These are phyloP conservation scores for Drosophila mimetica DNA, from an alignment of 2,888 invertebrate genomes.

Conservation along the genomic window DNA sequence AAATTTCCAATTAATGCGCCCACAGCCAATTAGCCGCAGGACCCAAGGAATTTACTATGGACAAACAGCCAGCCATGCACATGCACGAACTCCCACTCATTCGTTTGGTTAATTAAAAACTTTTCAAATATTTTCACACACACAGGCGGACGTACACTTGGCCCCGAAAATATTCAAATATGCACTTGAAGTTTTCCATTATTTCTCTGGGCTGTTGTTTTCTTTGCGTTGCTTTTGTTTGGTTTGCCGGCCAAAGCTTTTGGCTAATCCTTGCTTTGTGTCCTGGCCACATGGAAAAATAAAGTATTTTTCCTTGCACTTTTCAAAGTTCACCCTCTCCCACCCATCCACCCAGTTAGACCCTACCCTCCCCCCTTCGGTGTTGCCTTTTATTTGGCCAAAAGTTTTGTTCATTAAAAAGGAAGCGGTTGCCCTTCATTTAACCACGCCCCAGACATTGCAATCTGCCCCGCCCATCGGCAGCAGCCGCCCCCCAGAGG, in stretches of 20 bases:
- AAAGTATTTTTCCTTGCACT: conserved; percentile 78
- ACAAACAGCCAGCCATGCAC: conserved; percentile 28
- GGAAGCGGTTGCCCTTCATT: conserved; percentile 70
- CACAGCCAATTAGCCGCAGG: conserved; percentile 74
- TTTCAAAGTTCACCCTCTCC: conserved; percentile 60
- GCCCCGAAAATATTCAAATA: conserved; percentile 73
- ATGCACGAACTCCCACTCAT: conserved; percentile 47
- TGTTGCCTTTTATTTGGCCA: conserved; percentile 64
- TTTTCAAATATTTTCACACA: conserved; percentile 75
- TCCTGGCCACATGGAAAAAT: conserved; percentile 68
- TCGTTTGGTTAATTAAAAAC: conserved; percentile 79
- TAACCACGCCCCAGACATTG: conserved; percentile 76
- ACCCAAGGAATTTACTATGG: conserved; percentile 53
- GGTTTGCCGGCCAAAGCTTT: conserved; percentile 52
- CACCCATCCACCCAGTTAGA: background rate
- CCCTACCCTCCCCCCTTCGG: background rate
- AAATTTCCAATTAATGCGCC: conserved; percentile 78
- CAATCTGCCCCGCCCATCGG: conserved; percentile 47
- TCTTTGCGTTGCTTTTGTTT: conserved; percentile 41
- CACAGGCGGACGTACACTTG: conserved; percentile 24
- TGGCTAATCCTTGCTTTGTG: conserved; percentile 78
- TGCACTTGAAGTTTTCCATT: conserved; percentile 73
- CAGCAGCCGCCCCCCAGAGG: conserved; percentile 37
- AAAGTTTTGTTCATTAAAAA: conserved; percentile 82
- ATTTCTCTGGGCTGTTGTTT: conserved; percentile 35